Evolutionary conservation across 2,113 vertebrate genomes (phyloP), one percentile per base, ranked within the genome.

Genomic region (Peucedramus taeniatus): DNA sequence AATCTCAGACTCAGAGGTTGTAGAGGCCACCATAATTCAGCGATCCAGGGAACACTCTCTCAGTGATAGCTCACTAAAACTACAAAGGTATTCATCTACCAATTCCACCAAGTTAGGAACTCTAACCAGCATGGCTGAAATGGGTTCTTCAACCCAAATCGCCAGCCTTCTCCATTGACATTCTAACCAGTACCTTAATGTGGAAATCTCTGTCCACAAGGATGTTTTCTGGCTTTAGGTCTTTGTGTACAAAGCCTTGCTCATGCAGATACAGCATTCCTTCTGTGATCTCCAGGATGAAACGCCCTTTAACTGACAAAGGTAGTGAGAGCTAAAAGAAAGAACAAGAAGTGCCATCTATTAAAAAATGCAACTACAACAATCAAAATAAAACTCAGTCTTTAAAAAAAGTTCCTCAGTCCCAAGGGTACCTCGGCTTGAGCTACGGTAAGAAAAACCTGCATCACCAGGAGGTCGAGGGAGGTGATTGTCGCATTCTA

Each of bases 201-300:
- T 99, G 99, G 96, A 99, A 99, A 94, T 99, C 96, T 53, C 94
- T 91, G 88, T 99, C 98, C 57, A 99, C 98, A 44, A 99, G 98
- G 94, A 99, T 99, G 88, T 99, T 99, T 89, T 99, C 99, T 23
- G 99, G 99, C 92, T 99, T 99, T 66, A 99, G 97, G 94, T 99
- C 99, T 97, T 99, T 99, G 97, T 99, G 99, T 72, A 99, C 97
- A 44, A 99, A 97, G 4, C 96, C 91, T 82, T 98, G 97, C n/a
- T 97, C 74, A 3, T 98, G 98, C 59, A 99, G 97, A 94, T 99
- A 99, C 44, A 98, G 82, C 99, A 99, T 99, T 42, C 99, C 99
- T 95, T 99, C 99, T 71, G 98, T 96, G 90, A 98, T 98, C 97
- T 99, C 99, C 92, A 98, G 31, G 50, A 99, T 98, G 7, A 99